Evolutionary conservation across 1,140 invertebrate genomes (phyloP).

Genomic region (Brachionus asplanchnoidis): DNA sequence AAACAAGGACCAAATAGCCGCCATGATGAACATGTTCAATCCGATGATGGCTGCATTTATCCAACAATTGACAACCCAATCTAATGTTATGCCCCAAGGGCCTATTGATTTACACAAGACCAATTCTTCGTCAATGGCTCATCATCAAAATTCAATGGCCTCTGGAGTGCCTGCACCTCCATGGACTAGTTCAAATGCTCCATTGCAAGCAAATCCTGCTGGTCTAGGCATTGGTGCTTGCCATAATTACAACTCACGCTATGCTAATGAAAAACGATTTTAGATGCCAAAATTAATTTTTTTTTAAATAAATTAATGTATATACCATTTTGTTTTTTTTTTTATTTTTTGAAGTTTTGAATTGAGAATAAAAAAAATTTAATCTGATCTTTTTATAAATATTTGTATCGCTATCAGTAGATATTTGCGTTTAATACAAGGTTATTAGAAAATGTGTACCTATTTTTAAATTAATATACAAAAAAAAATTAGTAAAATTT

Average conservation of each 20-base stretch:
- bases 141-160: neutral
- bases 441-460: too few species aligned
- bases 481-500: too few species aligned
- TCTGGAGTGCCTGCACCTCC: neutral
- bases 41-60: conserved; percentile 39
- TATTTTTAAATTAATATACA: too few species aligned
- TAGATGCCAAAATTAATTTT: neutral
- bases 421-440: too few species aligned
- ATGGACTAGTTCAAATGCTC: neutral
- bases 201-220: neutral
- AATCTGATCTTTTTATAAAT: neutral
- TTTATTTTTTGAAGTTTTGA: neutral
- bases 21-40: conserved; percentile 41
- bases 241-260: neutral
- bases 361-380: neutral
- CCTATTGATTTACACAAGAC: neutral
- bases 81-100: neutral
- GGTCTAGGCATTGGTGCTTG: neutral
- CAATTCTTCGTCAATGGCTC: neutral
- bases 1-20: conserved; percentile 18
- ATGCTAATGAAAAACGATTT: neutral
- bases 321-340: neutral
- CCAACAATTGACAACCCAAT: conserved; percentile 27
- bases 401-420: too few species aligned
- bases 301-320: neutral